Base-by-base conservation (phyloP, 2,113 vertebrate genomes). In the Lasiurus cinereus region DNA sequence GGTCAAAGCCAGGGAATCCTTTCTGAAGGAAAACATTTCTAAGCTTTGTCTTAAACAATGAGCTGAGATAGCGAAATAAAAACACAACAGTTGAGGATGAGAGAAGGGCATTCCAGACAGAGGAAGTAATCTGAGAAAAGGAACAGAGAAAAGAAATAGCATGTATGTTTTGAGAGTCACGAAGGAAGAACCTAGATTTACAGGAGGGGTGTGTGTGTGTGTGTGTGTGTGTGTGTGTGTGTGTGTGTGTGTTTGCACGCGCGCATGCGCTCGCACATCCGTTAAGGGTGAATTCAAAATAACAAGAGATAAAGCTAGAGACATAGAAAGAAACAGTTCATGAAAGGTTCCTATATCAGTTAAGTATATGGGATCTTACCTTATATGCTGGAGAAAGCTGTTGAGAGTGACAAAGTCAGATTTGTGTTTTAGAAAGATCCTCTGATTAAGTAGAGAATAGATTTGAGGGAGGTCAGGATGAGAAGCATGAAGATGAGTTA, bases 11-110 rank as follows among this genome's bases (percentile, higher is more conserved):
- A 21, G 8, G 11, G 8, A 72, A 39, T 22, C 19, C 6, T 85
- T 82, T 83, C 39, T 36, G 84, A 72, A 89, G 11, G 11, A 96
- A 79, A 80, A 56, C 22, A 56, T 29, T 72, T 92, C 46, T 90
- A 59, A 90, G 83, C 21, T 19, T 0, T 5, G 5, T 83, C 43
- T 79, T 90, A 16, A 94, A 80, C 21, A 87, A 74, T 72, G 56
- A 83, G 18, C 70, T 82, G 29, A 29, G 83, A 24, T 36, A 83
- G 8, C 15, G 50, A 82, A 50, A 29, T 46, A 43, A 83, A 91
- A 5, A 76, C 3, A 24, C 8, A 33, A 59, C 88, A 48, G 48
- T 14, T 64, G 8, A 29, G 9, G 18, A 9, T 9, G 22, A 66
- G 33, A 2, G 19, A 24, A 83, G 27, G 6, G n/a, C 70, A 31